A percentile compares a stretch with the other conserved stretches of the same genome.
phyloP scores from a whole-genome alignment of 2,113 vertebrate species.

The Oreotrochilus melanogaster region DNA sequence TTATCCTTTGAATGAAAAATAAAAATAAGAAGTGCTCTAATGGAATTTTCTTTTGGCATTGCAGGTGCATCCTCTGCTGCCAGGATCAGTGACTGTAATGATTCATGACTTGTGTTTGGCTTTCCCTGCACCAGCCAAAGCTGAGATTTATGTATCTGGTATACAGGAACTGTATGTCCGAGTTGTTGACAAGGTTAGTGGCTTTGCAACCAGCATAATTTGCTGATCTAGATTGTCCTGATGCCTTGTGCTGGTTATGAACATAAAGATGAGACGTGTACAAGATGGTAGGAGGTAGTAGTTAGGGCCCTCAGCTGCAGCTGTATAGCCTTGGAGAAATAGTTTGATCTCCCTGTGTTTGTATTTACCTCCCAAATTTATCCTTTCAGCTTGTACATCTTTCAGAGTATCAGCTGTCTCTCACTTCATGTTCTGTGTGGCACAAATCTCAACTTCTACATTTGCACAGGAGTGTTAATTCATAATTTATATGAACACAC shows the following conservation, averaged over 20 bases:
- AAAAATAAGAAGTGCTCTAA: background rate
- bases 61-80: conserved; percentile 87
- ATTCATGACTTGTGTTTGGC: conserved; percentile 93
- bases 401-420: background rate
- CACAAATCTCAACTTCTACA: background rate
- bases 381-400: background rate
- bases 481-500: background rate
- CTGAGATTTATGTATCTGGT: conserved; percentile 86
- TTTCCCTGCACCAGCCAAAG: conserved; percentile 86
- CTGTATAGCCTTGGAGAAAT: background rate
- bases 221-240: background rate
- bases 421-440: background rate
- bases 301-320: background rate
- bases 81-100: conserved; percentile 85
- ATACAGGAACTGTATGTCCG: conserved; percentile 90
- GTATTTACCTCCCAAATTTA: background rate
- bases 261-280: background rate
- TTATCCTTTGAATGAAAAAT: background rate
- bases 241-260: background rate
- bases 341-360: background rate
- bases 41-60: background rate
- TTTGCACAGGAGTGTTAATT: background rate
- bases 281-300: background rate
- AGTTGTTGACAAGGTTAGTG: conserved; percentile 95
- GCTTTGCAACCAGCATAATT: background rate